Conservation (phyloP, 2,888 invertebrate genomes). For the Stenodera caucasica region DNA sequence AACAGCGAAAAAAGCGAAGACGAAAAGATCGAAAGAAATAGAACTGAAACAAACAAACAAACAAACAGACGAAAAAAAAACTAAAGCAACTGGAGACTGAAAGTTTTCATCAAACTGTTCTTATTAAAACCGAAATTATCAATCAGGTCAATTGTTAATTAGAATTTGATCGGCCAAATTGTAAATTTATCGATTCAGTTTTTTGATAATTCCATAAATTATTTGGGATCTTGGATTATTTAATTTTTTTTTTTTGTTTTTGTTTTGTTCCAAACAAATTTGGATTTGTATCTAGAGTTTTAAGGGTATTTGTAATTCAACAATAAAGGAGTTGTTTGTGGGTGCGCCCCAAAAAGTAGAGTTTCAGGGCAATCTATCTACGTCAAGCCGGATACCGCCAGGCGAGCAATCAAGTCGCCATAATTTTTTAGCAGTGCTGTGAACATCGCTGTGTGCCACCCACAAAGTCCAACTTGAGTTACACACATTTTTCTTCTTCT, state of each 20-base stretch:
- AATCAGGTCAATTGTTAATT: slow-evolving; percentile 1
- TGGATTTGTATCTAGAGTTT: neutral
- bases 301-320: slow-evolving; percentile 9
- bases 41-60: slow-evolving; percentile 5
- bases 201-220: neutral
- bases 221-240: neutral
- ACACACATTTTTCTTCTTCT: neutral
- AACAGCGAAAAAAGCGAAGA: slow-evolving; percentile 1
- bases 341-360: slow-evolving; percentile 13
- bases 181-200: neutral
- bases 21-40: neutral
- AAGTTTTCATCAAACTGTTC: neutral
- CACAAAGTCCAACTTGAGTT: slow-evolving; percentile 7
- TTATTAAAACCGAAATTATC: neutral
- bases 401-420: slow-evolving; percentile 23
- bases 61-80: neutral
- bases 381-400: slow-evolving; percentile 21
- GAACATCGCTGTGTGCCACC: slow-evolving; percentile 4
- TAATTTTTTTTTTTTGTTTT: neutral
- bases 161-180: neutral
- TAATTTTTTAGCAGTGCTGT: slow-evolving; percentile 17
- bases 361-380: slow-evolving; percentile 20
- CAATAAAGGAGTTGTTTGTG: slow-evolving; percentile 11
- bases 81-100: neutral
- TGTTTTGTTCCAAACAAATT: neutral